phyloP scores from a whole-genome alignment of 2,888 invertebrate genomes.

The Drosophila setosimentum region DNA sequence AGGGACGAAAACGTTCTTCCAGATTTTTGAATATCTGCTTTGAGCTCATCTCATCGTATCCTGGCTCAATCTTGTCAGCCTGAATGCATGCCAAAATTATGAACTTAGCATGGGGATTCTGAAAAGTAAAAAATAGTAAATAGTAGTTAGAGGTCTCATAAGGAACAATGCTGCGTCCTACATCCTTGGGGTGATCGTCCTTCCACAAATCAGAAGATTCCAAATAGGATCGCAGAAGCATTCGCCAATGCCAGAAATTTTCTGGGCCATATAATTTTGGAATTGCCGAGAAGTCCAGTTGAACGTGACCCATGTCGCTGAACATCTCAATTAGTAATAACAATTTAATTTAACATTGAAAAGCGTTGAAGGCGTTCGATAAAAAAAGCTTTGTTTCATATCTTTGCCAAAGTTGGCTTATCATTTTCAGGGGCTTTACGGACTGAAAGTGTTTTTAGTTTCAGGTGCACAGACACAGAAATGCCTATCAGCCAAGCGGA shows the following conservation, averaged over 20 bases:
- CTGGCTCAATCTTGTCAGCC: conserved; percentile 57
- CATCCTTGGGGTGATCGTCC: conserved; percentile 63
- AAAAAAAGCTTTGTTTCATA: conserved; percentile 23
- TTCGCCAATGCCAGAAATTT: conserved; percentile 66
- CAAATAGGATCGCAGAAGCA: conserved; percentile 55
- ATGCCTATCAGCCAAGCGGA: conserved; percentile 54
- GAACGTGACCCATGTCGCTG: conserved; percentile 47
- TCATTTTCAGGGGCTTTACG: conserved; percentile 20
- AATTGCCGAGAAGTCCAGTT: conserved; percentile 63
- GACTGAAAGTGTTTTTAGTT: conserved; percentile 6
- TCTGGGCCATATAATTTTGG: conserved; percentile 61
- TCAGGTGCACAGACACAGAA: conserved; percentile 2
- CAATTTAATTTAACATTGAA: neutral
- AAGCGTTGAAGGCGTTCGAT: neutral
- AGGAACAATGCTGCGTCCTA: neutral
- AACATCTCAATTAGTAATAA: conserved; percentile 28
- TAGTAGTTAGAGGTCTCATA: rapidly evolving
- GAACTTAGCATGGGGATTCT: conserved; percentile 62
- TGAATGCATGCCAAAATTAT: conserved; percentile 58
- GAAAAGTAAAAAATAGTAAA: neutral
- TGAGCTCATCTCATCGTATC: conserved; percentile 48
- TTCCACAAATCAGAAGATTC: conserved; percentile 65
- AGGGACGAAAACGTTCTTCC: conserved; percentile 62
- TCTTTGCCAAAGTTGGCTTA: conserved; percentile 30
- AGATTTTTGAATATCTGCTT: conserved; percentile 55